Evolutionary conservation across 2,888 invertebrate species (phyloP).

Genomic region (Slavum lentiscoides): DNA sequence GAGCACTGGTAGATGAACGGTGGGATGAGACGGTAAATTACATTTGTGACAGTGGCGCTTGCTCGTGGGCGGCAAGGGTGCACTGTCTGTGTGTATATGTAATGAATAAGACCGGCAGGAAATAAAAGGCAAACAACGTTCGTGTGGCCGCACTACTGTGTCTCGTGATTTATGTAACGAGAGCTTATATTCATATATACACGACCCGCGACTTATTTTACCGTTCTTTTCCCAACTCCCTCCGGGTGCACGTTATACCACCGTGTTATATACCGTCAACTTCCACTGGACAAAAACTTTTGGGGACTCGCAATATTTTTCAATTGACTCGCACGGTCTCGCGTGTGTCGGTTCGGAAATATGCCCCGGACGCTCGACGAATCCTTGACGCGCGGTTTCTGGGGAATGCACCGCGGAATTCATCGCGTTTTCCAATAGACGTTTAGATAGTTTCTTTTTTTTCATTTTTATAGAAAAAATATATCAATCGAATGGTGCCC

Average conservation of each 20-base stretch:
- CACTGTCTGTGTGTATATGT: background rate
- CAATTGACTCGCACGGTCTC: constrained; percentile 6
- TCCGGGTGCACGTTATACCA: background rate
- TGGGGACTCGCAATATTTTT: constrained; percentile 2
- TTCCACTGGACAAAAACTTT: background rate
- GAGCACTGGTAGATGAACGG: too few relatives aligned
- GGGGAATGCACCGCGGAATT: too few relatives aligned
- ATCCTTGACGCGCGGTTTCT: too few relatives aligned
- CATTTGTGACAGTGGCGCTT: constrained; percentile 19
- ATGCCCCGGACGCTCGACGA: too few relatives aligned
- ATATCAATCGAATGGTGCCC: too few relatives aligned
- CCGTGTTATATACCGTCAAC: too few relatives aligned
- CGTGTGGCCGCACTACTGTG: constrained; percentile 6
- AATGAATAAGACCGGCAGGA: constrained; percentile 32
- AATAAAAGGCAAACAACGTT: constrained; percentile 37
- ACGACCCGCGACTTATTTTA: background rate
- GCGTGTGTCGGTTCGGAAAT: background rate
- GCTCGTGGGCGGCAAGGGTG: background rate
- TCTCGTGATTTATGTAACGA: constrained; percentile 23
- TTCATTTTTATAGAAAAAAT: too few relatives aligned
- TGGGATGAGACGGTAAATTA: background rate
- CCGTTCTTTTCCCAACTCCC: background rate
- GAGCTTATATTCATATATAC: background rate
- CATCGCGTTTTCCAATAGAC: too few relatives aligned
- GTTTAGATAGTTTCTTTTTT: too few relatives aligned